phyloP scores from a whole-genome alignment of 2,113 vertebrate genomes.

The Tachysurus fulvidraco region DNA sequence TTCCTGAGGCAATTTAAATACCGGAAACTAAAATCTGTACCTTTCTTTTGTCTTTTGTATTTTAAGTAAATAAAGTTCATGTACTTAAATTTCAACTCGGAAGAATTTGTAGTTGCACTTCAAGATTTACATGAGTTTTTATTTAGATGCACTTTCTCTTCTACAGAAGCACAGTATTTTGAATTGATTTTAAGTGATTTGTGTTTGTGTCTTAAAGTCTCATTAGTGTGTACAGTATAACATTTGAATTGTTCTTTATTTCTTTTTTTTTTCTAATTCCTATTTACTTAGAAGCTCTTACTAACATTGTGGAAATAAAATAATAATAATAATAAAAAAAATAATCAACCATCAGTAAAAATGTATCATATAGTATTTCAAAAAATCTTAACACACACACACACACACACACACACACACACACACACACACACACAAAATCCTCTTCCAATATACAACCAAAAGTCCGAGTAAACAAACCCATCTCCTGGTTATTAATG shows the following conservation, averaged over 20 bases:
- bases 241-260: no score
- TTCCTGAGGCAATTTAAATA: neutral
- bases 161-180: neutral
- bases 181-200: neutral
- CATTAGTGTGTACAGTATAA: neutral
- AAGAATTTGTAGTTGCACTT: neutral
- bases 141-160: no score
- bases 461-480: constrained; percentile 19
- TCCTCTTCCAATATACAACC: neutral
- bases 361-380: no score
- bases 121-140: neutral
- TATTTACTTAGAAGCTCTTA: no score
- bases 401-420: neutral
- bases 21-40: neutral
- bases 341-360: no score
- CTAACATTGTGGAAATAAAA: no score
- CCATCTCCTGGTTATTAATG: constrained; percentile 38
- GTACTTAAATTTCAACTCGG: neutral
- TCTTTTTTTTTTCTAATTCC: no score
- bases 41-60: neutral
- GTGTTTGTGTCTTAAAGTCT: neutral
- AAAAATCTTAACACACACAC: no score
- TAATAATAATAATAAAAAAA: no score
- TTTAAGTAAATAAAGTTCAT: neutral
- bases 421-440: neutral